A percentile compares a stretch with the other conserved stretches of the same genome.
These are phyloP conservation scores for Tupaia chinensis DNA, from an alignment of 2,113 vertebrate species.

Conservation along the genomic window DNA sequence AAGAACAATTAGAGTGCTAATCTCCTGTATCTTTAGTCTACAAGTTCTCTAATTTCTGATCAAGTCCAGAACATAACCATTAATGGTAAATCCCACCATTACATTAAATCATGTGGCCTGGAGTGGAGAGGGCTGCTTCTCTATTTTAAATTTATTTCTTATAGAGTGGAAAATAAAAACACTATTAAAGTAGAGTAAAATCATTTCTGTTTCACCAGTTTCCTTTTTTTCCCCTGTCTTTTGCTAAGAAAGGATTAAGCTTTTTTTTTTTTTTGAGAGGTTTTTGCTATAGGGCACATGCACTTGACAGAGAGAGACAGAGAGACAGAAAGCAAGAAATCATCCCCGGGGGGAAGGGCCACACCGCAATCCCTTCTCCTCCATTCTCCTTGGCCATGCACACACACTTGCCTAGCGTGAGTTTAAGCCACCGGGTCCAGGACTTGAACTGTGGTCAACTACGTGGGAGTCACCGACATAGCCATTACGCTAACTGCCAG, in stretches of 20 bases:
- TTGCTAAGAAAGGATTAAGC: too few relatives aligned
- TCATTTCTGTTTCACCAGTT: constrained; percentile 66
- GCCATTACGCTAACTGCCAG: too few relatives aligned
- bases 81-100: constrained; percentile 60
- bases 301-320: too few relatives aligned
- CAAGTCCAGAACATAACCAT: constrained; percentile 25
- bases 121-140: constrained; percentile 28
- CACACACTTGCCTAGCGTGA: too few relatives aligned
- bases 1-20: background rate
- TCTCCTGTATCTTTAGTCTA: background rate
- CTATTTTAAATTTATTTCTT: constrained; percentile 53
- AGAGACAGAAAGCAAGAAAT: too few relatives aligned
- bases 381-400: too few relatives aligned
- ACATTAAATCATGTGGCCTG: constrained; percentile 42
- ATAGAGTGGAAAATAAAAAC: background rate
- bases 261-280: background rate
- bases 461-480: too few relatives aligned
- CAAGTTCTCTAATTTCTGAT: background rate
- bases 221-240: constrained; percentile 12
- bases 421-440: too few relatives aligned
- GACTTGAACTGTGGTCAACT: too few relatives aligned
- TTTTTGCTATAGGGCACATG: too few relatives aligned
- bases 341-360: too few relatives aligned
- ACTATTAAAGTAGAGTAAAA: background rate
- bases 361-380: too few relatives aligned